A percentile compares a stretch with the other conserved stretches of the same genome.
Conservation (phyloP, 2,797 vertebrate genomes). For the Dermochelys coriacea region DNA sequence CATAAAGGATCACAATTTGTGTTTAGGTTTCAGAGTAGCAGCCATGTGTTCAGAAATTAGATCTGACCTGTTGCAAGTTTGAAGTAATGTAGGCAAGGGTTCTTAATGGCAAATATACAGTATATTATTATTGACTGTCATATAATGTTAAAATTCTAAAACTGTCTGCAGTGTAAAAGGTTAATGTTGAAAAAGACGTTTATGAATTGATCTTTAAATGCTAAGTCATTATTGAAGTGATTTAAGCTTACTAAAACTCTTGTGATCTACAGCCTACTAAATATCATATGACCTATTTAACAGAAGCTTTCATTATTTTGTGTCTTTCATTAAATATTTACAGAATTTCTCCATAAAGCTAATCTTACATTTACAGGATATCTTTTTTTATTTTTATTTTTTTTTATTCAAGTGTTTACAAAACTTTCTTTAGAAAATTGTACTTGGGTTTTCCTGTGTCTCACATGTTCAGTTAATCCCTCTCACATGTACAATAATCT, state of each 20-base stretch:
- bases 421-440: not conserved
- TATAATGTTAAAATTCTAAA: not conserved
- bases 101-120: not conserved
- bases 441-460: not conserved
- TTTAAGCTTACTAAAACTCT: not conserved
- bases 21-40: no score
- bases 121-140: slow-evolving; percentile 10
- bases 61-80: not conserved
- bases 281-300: not conserved
- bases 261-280: not conserved
- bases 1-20: accelerated
- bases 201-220: not conserved
- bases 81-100: not conserved
- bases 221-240: not conserved
- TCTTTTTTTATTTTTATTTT: not conserved
- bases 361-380: not conserved
- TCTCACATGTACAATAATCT: not conserved
- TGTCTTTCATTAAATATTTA: not conserved
- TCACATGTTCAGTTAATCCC: not conserved
- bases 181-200: not conserved
- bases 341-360: not conserved
- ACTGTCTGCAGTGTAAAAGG: not conserved
- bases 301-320: not conserved
- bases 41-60: not conserved
- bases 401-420: not conserved